phyloP scores from a whole-genome alignment of 2,888 invertebrate species.

The Coecobrya sp. region DNA sequence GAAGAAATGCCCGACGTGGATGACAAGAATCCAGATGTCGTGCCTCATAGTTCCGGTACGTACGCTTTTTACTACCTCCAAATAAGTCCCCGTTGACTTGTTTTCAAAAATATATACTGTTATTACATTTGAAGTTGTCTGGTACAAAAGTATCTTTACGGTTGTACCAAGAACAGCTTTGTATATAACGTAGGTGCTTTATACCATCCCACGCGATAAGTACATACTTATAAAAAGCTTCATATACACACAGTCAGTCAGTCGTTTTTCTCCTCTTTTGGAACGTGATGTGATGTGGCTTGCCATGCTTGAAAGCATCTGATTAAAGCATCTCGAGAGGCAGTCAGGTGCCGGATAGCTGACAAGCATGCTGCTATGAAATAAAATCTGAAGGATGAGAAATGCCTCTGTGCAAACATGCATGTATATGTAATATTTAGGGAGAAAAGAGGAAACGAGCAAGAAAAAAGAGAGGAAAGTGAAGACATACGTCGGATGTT shows the following conservation, averaged over 20 bases:
- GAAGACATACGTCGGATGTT: constrained; percentile 70
- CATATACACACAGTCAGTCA: constrained; percentile 16
- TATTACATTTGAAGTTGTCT: constrained; percentile 12
- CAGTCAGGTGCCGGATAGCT: constrained; percentile 73
- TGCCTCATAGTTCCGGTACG: constrained; percentile 89
- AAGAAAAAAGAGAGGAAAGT: constrained; percentile 45
- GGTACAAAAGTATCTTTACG: background rate
- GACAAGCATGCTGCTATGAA: constrained; percentile 36
- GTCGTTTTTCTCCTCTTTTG: constrained; percentile 48
- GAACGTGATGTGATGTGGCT: constrained; percentile 68
- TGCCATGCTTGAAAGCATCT: constrained; percentile 73
- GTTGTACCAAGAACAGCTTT: background rate
- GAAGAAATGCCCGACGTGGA: constrained; percentile 89
- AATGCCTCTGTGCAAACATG: constrained; percentile 66
- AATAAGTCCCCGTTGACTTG: constrained; percentile 25
- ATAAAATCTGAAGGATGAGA: constrained; percentile 42
- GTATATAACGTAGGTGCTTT: background rate
- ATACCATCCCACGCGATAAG: background rate
- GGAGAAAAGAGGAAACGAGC: constrained; percentile 55
- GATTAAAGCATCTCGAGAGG: constrained; percentile 72
- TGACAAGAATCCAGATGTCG: constrained; percentile 90
- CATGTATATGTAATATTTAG: constrained; percentile 69
- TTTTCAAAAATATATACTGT: background rate
- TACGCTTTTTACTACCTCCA: background rate
- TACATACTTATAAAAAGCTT: background rate